Conservation (phyloP, 2,888 invertebrate species). For the Aphodius sticticus region DNA sequence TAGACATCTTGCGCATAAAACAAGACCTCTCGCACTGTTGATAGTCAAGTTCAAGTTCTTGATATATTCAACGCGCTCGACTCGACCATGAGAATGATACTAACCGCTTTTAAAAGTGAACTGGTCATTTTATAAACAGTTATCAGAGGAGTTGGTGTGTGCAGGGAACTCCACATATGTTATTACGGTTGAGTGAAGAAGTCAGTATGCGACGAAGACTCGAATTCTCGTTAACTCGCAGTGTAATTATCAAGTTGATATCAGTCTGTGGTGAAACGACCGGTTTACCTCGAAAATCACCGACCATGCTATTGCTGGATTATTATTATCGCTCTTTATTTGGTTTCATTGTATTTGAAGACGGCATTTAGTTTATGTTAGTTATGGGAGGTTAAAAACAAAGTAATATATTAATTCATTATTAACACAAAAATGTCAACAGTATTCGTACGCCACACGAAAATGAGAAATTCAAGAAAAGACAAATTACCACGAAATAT, state of each 20-base stretch:
- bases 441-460: too few species aligned
- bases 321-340: neutral
- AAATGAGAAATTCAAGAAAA: too few species aligned
- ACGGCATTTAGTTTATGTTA: neutral
- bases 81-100: neutral
- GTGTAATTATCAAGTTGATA: neutral
- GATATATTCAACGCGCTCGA: neutral
- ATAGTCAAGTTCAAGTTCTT: neutral
- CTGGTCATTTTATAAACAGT: slow-evolving; percentile 4
- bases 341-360: neutral
- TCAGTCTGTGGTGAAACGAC: neutral
- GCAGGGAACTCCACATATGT: neutral
- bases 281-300: neutral
- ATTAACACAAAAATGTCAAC: too few species aligned
- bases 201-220: neutral
- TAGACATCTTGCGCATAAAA: neutral
- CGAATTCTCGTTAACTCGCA: neutral
- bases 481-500: too few species aligned
- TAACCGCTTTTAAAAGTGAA: neutral
- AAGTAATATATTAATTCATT: too few species aligned
- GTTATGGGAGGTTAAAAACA: too few species aligned
- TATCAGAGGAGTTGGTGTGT: neutral
- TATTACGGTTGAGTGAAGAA: neutral
- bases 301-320: neutral
- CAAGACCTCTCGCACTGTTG: neutral